Evolutionary conservation across 1,140 invertebrate species (phyloP).

Genomic region (Lepidurus arcticus): DNA sequence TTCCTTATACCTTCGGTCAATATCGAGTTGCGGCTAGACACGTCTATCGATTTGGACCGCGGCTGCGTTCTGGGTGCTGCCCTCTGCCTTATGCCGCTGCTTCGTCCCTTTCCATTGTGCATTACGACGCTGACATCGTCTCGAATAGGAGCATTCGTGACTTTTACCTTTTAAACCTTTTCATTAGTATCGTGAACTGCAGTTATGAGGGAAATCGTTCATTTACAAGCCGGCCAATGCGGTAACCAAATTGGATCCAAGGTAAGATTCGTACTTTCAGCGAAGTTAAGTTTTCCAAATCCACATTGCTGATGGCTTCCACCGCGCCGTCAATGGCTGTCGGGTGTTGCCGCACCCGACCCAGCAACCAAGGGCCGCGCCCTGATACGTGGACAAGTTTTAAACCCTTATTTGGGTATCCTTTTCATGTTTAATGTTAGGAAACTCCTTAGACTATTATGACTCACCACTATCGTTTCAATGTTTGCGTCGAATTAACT

Average conservation of each 20-base stretch:
- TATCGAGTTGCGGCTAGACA: neutral
- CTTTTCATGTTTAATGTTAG: neutral
- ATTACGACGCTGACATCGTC: neutral
- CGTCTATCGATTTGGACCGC: neutral
- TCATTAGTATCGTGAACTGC: slow-evolving; percentile 35
- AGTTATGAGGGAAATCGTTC: slow-evolving; percentile 68
- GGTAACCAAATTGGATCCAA: slow-evolving; percentile 70
- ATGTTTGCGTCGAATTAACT: neutral
- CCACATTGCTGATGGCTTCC: neutral
- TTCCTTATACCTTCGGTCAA: neutral
- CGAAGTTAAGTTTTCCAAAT: neutral
- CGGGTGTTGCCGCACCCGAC: neutral
- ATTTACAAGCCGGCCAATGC: slow-evolving; percentile 68
- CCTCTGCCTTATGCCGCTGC: neutral
- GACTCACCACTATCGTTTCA: neutral
- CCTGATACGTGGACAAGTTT: neutral
- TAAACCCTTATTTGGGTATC: neutral
- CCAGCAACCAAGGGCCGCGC: neutral
- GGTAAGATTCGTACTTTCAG: slow-evolving; percentile 46
- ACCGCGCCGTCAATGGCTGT: neutral
- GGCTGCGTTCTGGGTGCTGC: neutral
- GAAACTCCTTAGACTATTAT: neutral
- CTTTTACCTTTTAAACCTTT: slow-evolving; percentile 30
- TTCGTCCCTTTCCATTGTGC: neutral
- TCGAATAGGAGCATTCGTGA: neutral